A percentile compares a stretch with the other conserved stretches of the same genome.
These are phyloP conservation scores for Amblyopsis hoosieri DNA, from an alignment of 2,797 vertebrate species.

Conservation along the genomic window DNA sequence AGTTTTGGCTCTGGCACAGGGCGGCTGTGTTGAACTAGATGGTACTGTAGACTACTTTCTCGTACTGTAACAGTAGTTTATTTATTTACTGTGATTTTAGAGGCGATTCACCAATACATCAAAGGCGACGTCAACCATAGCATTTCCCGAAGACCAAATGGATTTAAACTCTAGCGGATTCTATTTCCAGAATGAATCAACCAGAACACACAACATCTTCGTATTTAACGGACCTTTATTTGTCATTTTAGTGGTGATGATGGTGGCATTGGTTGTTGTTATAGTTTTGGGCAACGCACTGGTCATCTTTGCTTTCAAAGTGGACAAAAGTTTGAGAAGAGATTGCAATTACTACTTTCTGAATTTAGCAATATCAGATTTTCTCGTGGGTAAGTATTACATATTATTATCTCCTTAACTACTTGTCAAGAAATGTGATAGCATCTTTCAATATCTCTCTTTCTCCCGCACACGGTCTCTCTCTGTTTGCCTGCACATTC, in stretches of 20 bases:
- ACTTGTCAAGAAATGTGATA: too few species aligned
- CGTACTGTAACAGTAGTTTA: too few species aligned
- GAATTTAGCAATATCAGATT: constrained; percentile 91
- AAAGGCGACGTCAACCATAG: constrained; percentile 10
- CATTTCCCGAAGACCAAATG: constrained; percentile 57
- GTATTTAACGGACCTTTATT: constrained; percentile 63
- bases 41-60: too few species aligned
- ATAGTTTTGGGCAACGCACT: constrained; percentile 85
- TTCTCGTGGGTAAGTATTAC: constrained; percentile 82
- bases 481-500: background rate
- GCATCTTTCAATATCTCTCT: background rate
- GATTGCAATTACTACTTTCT: constrained; percentile 89
- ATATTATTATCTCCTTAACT: background rate
- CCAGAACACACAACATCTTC: constrained; percentile 51
- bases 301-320: constrained; percentile 87
- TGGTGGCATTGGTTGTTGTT: constrained; percentile 80
- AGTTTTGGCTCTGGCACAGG: too few species aligned
- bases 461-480: background rate
- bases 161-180: constrained; percentile 63
- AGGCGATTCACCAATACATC: too few species aligned
- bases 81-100: too few species aligned
- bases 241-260: constrained; percentile 79
- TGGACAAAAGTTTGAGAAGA: constrained; percentile 88
- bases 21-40: too few species aligned
- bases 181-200: constrained; percentile 54